Base-by-base conservation (phyloP, 2,888 invertebrate genomes). In the Lasioglossum villosulum region DNA sequence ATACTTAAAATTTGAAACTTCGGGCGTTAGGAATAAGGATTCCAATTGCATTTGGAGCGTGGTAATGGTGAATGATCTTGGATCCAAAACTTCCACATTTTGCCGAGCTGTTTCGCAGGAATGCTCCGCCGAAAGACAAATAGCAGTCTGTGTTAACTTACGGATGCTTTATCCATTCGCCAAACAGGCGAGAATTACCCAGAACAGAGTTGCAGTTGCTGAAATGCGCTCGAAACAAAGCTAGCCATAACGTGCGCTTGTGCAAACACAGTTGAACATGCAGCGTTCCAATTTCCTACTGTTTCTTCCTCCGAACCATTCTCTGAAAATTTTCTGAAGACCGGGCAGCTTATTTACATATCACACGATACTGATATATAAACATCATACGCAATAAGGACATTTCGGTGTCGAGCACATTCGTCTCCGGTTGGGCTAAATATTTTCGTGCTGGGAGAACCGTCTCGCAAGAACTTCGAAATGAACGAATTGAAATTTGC, bases 131-230 rank as follows among this genome's bases (percentile, higher is more conserved):
- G 39, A 59, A 80, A 78, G 30, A 70, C 73, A 86, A 87, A 87
- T 66, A 86, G 42, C 63, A 77, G 74, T 19, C 76, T 78, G 81
- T 79, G 81, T 78, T 82, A 56, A 76, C 80, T 74, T 52, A 42
- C 45, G 86, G 78, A 63, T 71, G 70, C 56, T 76, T 70, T 56
- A 56, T 73, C 82, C 84, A 84, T 86, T 92, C 82, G 86, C 88
- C 90, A 90, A 92, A 92, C 86, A 92, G 86, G 70, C 45, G 88
- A 83, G 92, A 93, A 93, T 93, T 93, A 93, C 92, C 90, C 86
- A 90, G 90, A 93, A 92, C 92, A 91, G 91, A 86, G 86, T 83
- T 10, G 37, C 90, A 80, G 82, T 89, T 84, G 91, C 87, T 88
- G 81, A 91, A 92, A 91, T 87, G 87, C 79, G 84, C 82, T 74